phyloP scores from a whole-genome alignment of 2,113 vertebrate species.

The Myanophis thanlyinensis region DNA sequence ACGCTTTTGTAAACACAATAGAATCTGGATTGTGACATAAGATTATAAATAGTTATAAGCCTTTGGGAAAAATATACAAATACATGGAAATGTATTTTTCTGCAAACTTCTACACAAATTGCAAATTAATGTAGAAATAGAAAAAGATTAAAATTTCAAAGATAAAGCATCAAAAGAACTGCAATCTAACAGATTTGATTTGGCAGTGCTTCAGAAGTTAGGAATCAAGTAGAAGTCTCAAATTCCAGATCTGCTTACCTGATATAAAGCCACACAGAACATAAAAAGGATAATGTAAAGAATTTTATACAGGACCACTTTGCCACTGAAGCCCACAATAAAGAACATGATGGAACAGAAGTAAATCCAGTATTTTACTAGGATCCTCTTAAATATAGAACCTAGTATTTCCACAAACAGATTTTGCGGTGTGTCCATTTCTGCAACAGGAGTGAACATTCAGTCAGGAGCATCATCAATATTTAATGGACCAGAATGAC shows the following conservation, averaged over 20 bases:
- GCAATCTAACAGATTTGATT: background rate
- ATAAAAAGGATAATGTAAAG: conserved; percentile 72
- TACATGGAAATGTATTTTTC: background rate
- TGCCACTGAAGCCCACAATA: conserved; percentile 74
- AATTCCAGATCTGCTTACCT: conserved; percentile 54
- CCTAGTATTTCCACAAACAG: conserved; percentile 66
- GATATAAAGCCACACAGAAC: conserved; percentile 71
- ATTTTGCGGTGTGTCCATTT: conserved; percentile 46
- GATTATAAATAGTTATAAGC: background rate
- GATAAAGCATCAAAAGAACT: background rate
- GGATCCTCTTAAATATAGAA: conserved; percentile 61
- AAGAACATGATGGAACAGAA: conserved; percentile 78
- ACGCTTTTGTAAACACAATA: background rate
- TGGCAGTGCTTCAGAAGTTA: background rate
- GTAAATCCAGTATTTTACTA: conserved; percentile 77
- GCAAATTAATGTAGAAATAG: background rate
- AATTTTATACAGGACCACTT: conserved; percentile 71
- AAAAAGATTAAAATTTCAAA: background rate
- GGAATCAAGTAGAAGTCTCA: background rate
- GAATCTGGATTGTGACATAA: background rate
- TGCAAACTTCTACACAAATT: background rate
- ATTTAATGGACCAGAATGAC: background rate
- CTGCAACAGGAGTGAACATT: conserved; percentile 52
- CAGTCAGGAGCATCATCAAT: background rate
- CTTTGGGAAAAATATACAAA: background rate